phyloP scores from a whole-genome alignment of 2,888 invertebrate genomes.

The Helobdella robusta region DNA sequence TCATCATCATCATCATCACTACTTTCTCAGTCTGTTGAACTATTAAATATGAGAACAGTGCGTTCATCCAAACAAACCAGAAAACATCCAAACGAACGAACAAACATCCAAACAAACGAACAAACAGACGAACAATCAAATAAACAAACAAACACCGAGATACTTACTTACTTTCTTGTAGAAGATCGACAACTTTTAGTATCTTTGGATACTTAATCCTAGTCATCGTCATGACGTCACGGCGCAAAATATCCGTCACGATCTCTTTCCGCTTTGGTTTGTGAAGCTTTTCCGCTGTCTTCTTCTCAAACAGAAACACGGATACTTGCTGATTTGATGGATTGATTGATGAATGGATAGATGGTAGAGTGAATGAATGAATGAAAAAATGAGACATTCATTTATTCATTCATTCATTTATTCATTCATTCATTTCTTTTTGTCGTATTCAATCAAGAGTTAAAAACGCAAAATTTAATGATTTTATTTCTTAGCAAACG shows the following conservation, averaged over 20 bases:
- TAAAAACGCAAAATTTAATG: not conserved
- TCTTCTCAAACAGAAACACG: conserved; percentile 33
- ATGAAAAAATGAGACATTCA: not conserved
- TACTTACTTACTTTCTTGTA: conserved; percentile 51
- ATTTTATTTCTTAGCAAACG: too few species aligned
- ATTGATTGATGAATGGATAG: not conserved
- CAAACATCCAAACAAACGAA: too few species aligned
- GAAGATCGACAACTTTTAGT: conserved; percentile 54
- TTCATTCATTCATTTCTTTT: not conserved
- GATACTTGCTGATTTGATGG: conserved; percentile 32
- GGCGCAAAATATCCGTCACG: conserved; percentile 75
- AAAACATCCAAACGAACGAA: too few species aligned
- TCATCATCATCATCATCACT: conserved; percentile 24
- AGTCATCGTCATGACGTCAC: conserved; percentile 69
- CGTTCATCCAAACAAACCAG: too few species aligned
- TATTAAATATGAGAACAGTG: too few species aligned
- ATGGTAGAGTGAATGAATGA: not conserved
- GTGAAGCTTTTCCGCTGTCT: conserved; percentile 60
- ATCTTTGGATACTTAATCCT: conserved; percentile 75
- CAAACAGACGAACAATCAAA: too few species aligned
- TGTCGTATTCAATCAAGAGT: not conserved
- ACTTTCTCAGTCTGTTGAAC: too few species aligned
- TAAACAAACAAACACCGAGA: too few species aligned
- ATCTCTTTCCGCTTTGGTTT: conserved; percentile 82
- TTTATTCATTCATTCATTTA: not conserved